Evolutionary conservation across 2,797 vertebrate genomes (phyloP).

Genomic region (Ara ararauna): DNA sequence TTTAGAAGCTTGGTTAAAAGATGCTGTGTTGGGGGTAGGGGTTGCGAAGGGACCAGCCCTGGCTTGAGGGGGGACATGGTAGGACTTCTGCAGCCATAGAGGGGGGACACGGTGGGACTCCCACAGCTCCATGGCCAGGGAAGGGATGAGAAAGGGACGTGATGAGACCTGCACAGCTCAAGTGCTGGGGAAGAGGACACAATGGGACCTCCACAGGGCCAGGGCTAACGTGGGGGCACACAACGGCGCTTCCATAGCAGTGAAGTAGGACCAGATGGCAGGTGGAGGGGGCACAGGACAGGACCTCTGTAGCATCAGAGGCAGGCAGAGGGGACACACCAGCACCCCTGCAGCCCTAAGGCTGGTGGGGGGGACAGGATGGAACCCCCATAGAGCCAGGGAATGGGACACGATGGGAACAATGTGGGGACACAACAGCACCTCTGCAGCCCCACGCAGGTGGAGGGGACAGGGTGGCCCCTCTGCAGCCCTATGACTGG

Average conservation of each 20-base stretch:
- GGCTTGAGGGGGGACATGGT: neutral
- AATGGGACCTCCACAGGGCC: neutral
- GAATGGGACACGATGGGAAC: fast-evolving
- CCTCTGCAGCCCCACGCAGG: neutral
- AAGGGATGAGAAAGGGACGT: neutral
- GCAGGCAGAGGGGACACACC: fast-evolving
- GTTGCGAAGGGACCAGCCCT: neutral
- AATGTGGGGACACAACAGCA: fast-evolving
- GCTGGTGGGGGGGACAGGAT: fast-evolving
- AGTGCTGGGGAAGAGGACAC: fast-evolving
- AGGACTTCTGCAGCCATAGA: neutral
- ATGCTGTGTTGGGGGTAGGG: fast-evolving
- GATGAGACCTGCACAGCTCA: no score
- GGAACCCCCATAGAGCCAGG: neutral
- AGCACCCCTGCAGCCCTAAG: neutral
- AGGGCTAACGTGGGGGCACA: no score
- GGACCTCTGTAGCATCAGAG: neutral
- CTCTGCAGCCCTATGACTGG: fast-evolving
- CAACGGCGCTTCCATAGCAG: fast-evolving
- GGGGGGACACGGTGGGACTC: fast-evolving
- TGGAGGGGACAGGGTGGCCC: neutral
- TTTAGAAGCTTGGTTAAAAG: neutral
- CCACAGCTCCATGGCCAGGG: neutral
- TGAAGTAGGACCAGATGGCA: neutral
- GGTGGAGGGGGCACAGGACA: no score